Evolutionary conservation across 2,113 vertebrate genomes (phyloP).

Genomic region (Trogon surrucura): DNA sequence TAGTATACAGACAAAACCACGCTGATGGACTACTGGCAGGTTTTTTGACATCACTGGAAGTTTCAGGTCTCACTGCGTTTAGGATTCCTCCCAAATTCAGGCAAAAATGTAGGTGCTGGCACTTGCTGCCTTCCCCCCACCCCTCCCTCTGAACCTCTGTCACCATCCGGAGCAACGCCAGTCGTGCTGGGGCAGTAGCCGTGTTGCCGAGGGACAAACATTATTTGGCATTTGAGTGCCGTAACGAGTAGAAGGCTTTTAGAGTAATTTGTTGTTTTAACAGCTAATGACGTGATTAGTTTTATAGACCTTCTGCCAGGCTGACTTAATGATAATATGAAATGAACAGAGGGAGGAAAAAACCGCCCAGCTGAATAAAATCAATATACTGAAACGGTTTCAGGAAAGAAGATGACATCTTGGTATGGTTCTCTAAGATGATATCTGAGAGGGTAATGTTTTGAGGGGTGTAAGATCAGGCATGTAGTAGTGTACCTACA

Average conservation of each 20-base stretch:
- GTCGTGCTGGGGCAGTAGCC: neutral
- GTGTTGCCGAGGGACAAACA: neutral
- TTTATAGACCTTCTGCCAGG: slow-evolving; percentile 49
- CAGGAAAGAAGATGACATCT: neutral
- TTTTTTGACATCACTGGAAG: neutral
- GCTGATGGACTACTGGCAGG: neutral
- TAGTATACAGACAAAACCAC: neutral
- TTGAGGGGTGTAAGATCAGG: neutral
- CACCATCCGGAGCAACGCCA: neutral
- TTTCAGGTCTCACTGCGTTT: neutral
- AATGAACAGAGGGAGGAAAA: slow-evolving; percentile 2
- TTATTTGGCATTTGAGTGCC: neutral
- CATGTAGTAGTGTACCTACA: rapidly evolving
- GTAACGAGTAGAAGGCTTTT: neutral
- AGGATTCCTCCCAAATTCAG: neutral
- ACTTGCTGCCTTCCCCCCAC: neutral
- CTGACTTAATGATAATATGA: slow-evolving; percentile 45
- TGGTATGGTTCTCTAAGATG: neutral
- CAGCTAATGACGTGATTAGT: slow-evolving; percentile 40
- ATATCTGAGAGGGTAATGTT: neutral
- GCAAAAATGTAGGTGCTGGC: rapidly evolving
- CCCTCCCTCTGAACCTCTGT: neutral
- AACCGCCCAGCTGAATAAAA: neutral
- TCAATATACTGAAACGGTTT: slow-evolving; percentile 12
- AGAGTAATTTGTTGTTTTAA: slow-evolving; percentile 38